Base-by-base conservation (phyloP, 2,888 invertebrate species). In the Tachina lurida region DNA sequence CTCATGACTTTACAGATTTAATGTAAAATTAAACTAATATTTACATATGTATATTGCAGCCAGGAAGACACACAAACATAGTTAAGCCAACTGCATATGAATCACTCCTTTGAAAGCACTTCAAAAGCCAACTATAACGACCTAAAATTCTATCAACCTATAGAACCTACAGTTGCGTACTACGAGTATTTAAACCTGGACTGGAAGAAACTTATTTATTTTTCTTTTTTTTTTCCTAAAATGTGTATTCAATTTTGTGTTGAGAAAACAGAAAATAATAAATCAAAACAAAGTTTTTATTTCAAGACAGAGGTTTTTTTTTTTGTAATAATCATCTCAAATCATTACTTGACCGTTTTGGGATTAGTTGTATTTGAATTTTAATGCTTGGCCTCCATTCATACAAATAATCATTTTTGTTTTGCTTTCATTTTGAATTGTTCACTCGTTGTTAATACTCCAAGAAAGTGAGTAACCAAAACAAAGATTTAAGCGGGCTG, bases 311-410 rank as follows among this genome's bases (percentile, higher is more conserved):
- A 80, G 88, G 3, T 22, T 22, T 78, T 88, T 89, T n/a, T n/a
- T n/a, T n/a, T n/a, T n/a, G n/a, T 88, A 88, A 87, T 88, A 91
- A 89, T 91, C 91, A 90, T 90, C 91, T 90, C 89, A 90, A 92
- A 67, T 89, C 91, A 90, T 90, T 92, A 90, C 90, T 92, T 92
- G 90, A 91, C 54, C 76, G 90, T 89, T 90, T 90, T 89, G 90
- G 92, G 92, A 92, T 92, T 92, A 92, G 91, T 90, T 90, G 89
- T 90, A 91, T 92, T 92, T 92, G 90, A 90, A 89, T 92, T 91
- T 89, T 88, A 87, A 90, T 89, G 92, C 91, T 91, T 90, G 91
- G 89, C 88, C 89, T 88, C 68, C 83, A 83, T 54, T 2, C 63
- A 73, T 15, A 65, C 63, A 79, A 71, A 62, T 68, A 54, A 45